Evolutionary conservation across 1,140 invertebrate genomes (phyloP).

Genomic region (Anastatus disparis): DNA sequence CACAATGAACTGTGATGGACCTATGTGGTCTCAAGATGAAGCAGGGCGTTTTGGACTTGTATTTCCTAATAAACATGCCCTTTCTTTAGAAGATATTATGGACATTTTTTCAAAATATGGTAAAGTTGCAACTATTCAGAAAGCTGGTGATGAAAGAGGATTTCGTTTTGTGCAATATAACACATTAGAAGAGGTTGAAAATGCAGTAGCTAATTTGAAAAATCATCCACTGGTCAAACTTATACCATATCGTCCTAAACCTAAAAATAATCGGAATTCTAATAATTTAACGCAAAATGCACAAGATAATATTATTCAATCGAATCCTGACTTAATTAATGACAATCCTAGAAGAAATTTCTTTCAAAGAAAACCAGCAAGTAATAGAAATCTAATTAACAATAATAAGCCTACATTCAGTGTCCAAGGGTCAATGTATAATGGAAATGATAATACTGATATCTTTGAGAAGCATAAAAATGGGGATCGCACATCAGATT

Average conservation of each 20-base stretch:
- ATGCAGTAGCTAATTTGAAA: constrained; percentile 38
- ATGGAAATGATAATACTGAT: too few species aligned
- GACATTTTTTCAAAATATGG: constrained; percentile 43
- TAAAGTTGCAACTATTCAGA: constrained; percentile 19
- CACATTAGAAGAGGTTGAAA: constrained; percentile 34
- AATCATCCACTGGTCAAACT: constrained; percentile 35
- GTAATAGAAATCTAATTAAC: not conserved
- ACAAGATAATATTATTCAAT: too few species aligned
- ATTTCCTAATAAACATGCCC: constrained; percentile 45
- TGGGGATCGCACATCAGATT: not conserved
- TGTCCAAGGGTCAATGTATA: too few species aligned
- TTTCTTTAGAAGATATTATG: constrained; percentile 40
- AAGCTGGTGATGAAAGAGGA: constrained; percentile 44
- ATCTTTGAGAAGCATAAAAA: too few species aligned
- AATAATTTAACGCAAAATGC: not conserved
- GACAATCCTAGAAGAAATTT: constrained; percentile 14
- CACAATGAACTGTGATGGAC: not conserved
- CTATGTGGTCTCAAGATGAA: constrained; percentile 3
- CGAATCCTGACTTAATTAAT: too few species aligned
- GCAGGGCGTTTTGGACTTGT: constrained; percentile 36
- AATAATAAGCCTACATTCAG: not conserved
- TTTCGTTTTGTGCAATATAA: constrained; percentile 45
- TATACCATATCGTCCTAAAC: constrained; percentile 9
- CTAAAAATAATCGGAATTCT: constrained; percentile 23
- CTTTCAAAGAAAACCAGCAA: not conserved